Evolutionary conservation across 2,888 invertebrate genomes (phyloP).

Genomic region (Lasioglossum lativentre): DNA sequence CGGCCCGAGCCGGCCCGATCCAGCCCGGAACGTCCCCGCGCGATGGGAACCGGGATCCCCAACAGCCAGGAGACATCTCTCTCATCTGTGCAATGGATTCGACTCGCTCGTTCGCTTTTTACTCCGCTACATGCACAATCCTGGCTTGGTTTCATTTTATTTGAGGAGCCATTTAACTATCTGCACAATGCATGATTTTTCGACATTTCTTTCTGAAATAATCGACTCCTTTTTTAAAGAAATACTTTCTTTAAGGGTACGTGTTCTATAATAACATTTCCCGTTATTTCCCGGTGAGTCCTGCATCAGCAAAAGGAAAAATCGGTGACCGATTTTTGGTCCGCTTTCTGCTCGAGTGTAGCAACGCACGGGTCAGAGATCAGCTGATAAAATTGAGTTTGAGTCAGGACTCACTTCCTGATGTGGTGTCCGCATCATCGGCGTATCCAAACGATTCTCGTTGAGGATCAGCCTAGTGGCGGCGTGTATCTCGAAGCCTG

Average conservation of each 20-base stretch:
- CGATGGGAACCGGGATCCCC: conserved; percentile 33
- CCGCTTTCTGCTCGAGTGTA: neutral
- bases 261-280: too few relatives aligned
- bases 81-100: conserved; percentile 7
- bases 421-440: neutral
- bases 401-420: neutral
- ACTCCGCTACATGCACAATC: neutral
- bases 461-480: neutral
- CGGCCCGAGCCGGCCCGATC: conserved; percentile 7
- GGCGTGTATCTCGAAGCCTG: conserved; percentile 28
- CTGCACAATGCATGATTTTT: too few relatives aligned
- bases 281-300: neutral
- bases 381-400: neutral
- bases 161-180: neutral
- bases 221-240: too few relatives aligned
- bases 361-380: neutral
- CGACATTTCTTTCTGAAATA: too few relatives aligned
- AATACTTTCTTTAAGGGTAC: too few relatives aligned
- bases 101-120: neutral
- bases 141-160: neutral
- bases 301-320: neutral
- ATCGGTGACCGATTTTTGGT: neutral
- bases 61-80: conserved; percentile 40
- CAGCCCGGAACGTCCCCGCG: conserved; percentile 11
- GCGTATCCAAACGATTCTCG: neutral